phyloP scores from a whole-genome alignment of 2,888 invertebrate genomes.

The Rhimphoctona megacephalus region DNA sequence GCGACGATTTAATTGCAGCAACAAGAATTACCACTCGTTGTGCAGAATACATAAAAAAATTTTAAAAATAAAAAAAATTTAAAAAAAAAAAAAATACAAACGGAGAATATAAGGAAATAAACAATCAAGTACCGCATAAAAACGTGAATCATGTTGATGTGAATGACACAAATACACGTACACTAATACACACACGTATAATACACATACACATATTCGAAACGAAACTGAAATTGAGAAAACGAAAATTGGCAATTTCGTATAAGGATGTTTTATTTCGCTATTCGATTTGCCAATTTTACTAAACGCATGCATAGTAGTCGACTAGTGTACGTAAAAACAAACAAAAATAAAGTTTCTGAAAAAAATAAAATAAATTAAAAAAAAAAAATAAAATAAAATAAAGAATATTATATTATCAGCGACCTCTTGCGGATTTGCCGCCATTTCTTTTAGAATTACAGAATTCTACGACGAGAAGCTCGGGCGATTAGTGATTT shows the following conservation, averaged over 20 bases:
- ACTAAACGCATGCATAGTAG: constrained; percentile 82
- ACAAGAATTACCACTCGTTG: constrained; percentile 71
- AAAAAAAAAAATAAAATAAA: not conserved
- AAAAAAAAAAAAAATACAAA: too few species aligned
- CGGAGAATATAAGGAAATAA: constrained; percentile 65
- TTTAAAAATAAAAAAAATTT: constrained; percentile 57
- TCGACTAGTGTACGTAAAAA: constrained; percentile 84
- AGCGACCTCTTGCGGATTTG: not conserved
- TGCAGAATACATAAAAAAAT: constrained; percentile 66
- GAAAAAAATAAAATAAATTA: constrained; percentile 77
- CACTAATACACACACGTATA: constrained; percentile 24
- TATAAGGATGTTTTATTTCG: constrained; percentile 55
- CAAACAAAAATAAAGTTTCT: constrained; percentile 84
- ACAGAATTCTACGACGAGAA: not conserved
- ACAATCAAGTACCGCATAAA: constrained; percentile 64
- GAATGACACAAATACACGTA: constrained; percentile 69
- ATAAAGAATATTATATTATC: not conserved
- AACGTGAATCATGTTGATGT: constrained; percentile 75
- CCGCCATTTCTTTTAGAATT: not conserved
- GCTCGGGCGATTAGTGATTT: too few species aligned
- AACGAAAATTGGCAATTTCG: constrained; percentile 52
- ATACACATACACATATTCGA: constrained; percentile 8
- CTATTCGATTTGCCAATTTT: constrained; percentile 77
- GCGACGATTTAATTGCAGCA: constrained; percentile 64
- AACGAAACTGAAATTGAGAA: constrained; percentile 33